Evolutionary conservation across 2,113 vertebrate genomes (phyloP).

Genomic region (Trinectes maculatus): DNA sequence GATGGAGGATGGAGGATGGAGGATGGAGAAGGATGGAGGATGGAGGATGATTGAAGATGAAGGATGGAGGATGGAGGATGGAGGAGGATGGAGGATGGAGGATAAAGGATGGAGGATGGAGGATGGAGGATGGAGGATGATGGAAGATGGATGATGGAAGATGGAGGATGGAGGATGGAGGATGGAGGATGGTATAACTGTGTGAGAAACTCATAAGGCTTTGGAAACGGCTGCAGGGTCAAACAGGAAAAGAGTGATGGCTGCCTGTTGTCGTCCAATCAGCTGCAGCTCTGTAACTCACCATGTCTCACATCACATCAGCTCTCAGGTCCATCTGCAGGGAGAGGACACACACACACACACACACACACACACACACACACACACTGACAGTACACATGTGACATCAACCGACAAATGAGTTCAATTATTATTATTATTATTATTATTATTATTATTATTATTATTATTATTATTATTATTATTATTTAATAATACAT

Average conservation of each 20-base stretch:
- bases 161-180: constrained; percentile 46
- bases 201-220: constrained; percentile 42
- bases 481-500: too few relatives aligned
- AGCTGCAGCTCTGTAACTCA: constrained; percentile 63
- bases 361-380: neutral
- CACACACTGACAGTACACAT: too few relatives aligned
- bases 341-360: constrained; percentile 16
- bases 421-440: too few relatives aligned
- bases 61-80: too few relatives aligned
- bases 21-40: too few relatives aligned
- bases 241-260: constrained; percentile 58
- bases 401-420: too few relatives aligned
- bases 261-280: constrained; percentile 63
- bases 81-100: constrained; percentile 33
- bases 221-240: neutral
- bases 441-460: too few relatives aligned
- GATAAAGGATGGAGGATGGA: constrained; percentile 44
- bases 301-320: constrained; percentile 66
- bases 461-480: too few relatives aligned
- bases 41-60: too few relatives aligned
- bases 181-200: constrained; percentile 15
- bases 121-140: too few relatives aligned
- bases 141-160: too few relatives aligned
- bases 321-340: constrained; percentile 57
- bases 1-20: constrained; percentile 45